Evolutionary conservation across 1,140 invertebrate species (phyloP).

Genomic region (Drosophila rufa): DNA sequence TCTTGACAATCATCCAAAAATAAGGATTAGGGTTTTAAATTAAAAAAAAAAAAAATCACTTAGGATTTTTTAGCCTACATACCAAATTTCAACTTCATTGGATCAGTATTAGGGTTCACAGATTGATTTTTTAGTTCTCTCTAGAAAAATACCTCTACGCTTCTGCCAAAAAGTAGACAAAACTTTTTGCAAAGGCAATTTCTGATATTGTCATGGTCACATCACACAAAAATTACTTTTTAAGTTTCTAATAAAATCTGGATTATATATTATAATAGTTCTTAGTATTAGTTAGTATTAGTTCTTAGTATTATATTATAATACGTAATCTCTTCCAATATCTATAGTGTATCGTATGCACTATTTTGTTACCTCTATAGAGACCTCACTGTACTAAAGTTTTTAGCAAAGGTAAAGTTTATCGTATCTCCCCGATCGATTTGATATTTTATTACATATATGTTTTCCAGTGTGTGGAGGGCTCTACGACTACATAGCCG

Average conservation of each 20-base stretch:
- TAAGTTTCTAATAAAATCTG: neutral
- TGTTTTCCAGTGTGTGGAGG: conserved; percentile 23
- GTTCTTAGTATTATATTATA: neutral
- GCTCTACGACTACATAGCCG: conserved; percentile 66
- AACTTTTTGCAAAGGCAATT: too few species aligned
- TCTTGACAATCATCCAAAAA: rapidly evolving
- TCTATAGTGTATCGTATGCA: too few species aligned
- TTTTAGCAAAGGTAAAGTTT: conserved; percentile 5
- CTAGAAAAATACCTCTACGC: neutral
- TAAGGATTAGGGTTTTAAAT: too few species aligned
- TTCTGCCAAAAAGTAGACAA: neutral
- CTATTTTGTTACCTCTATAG: neutral
- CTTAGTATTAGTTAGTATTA: too few species aligned
- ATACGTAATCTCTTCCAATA: neutral
- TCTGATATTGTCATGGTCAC: neutral
- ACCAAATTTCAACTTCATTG: neutral
- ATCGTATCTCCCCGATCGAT: conserved; percentile 1
- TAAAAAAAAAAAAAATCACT: too few species aligned
- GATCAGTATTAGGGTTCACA: neutral
- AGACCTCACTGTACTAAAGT: neutral
- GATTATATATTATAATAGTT: too few species aligned
- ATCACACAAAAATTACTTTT: neutral
- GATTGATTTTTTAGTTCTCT: neutral
- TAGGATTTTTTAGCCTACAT: too few species aligned
- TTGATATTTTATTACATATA: conserved; percentile 1